phyloP scores from a whole-genome alignment of 2,888 invertebrate genomes.

The Biston stratarius region DNA sequence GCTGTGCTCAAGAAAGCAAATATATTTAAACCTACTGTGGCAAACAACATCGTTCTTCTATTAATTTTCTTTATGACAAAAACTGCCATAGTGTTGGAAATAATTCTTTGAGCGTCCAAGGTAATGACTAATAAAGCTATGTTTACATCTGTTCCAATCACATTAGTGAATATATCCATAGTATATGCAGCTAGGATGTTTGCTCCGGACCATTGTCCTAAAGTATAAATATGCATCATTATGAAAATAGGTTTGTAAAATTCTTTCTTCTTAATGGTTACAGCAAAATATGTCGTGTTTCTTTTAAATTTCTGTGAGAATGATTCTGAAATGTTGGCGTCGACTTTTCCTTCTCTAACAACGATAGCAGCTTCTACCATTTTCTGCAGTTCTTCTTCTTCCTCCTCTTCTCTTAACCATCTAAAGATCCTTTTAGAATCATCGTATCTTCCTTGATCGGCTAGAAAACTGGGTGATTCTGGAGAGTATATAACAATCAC shows the following conservation, averaged over 20 bases:
- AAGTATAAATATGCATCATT: constrained; percentile 57
- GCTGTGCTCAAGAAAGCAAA: constrained; percentile 63
- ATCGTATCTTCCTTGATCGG: constrained; percentile 77
- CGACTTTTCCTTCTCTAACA: constrained; percentile 57
- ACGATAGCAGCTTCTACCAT: constrained; percentile 66
- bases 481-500: constrained; percentile 66
- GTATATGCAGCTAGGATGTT: constrained; percentile 55
- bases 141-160: constrained; percentile 60
- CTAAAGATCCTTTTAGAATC: constrained; percentile 82
- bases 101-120: constrained; percentile 67
- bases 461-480: constrained; percentile 88
- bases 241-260: constrained; percentile 63
- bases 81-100: constrained; percentile 66
- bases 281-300: constrained; percentile 50
- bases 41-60: constrained; percentile 67
- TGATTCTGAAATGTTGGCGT: constrained; percentile 51
- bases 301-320: constrained; percentile 47
- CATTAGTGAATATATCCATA: constrained; percentile 64
- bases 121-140: constrained; percentile 66
- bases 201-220: constrained; percentile 53
- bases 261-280: constrained; percentile 54
- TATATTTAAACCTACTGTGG: constrained; percentile 64
- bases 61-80: constrained; percentile 72
- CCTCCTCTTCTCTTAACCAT: constrained; percentile 79
- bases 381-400: constrained; percentile 64